Evolutionary conservation across 2,888 invertebrate genomes (phyloP).

Genomic region (Leptinotarsa tumamoca): DNA sequence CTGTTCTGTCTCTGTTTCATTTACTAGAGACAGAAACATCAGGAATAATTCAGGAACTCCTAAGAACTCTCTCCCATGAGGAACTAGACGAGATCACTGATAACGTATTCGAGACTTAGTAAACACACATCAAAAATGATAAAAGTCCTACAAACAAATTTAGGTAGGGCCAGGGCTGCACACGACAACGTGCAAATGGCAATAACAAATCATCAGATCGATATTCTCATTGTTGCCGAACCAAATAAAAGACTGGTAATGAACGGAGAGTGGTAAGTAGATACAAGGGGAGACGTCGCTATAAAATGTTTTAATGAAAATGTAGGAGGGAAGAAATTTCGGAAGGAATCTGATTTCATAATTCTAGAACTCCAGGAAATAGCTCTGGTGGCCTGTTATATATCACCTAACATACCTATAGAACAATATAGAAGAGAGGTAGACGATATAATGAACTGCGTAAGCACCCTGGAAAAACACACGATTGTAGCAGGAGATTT

Average conservation of each 20-base stretch:
- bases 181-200: not conserved
- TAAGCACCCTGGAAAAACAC: not conserved
- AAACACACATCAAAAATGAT: not conserved
- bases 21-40: not conserved
- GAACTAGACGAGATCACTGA: not conserved
- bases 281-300: slow-evolving; percentile 5
- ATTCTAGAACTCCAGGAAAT: not conserved
- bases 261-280: not conserved
- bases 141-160: not conserved
- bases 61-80: not conserved
- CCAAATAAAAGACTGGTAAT: not conserved
- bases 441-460: slow-evolving; percentile 5
- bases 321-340: not conserved
- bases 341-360: not conserved
- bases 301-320: slow-evolving; percentile 21
- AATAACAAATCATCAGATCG: not conserved
- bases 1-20: too few species aligned
- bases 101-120: not conserved
- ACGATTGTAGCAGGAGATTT: not conserved
- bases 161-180: slow-evolving; percentile 5
- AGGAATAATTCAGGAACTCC: not conserved
- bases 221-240: not conserved
- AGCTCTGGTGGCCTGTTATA: slow-evolving; percentile 19
- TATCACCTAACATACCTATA: slow-evolving; percentile 28
- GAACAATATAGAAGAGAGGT: not conserved